Conservation (phyloP, 2,797 vertebrate genomes). For the Champsocephalus gunnari region DNA sequence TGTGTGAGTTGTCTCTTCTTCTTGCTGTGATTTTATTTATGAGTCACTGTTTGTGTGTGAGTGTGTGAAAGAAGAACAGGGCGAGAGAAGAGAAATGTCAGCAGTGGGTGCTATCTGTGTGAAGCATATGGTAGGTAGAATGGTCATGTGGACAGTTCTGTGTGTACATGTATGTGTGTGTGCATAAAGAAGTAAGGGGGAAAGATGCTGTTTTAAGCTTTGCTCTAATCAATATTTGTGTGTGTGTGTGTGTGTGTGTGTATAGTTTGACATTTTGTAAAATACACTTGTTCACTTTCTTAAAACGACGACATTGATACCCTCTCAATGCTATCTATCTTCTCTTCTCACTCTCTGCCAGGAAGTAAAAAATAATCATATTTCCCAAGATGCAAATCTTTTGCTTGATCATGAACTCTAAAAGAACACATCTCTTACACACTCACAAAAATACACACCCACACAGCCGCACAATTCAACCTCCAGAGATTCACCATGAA, state of each 20-base stretch:
- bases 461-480: conserved; percentile 10
- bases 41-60: conserved; percentile 68
- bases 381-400: conserved; percentile 1
- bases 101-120: conserved; percentile 47
- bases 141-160: conserved; percentile 27
- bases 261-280: not conserved
- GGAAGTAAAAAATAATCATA: not conserved
- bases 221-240: conserved; percentile 1
- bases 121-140: conserved; percentile 56
- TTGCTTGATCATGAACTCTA: not conserved
- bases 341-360: not conserved
- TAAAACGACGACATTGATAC: not conserved
- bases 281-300: not conserved
- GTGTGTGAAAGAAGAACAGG: conserved; percentile 44
- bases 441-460: conserved; percentile 6
- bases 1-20: conserved; percentile 45
- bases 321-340: not conserved
- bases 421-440: conserved; percentile 21
- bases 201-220: conserved; percentile 31
- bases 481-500: conserved; percentile 36
- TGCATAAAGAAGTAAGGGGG: not conserved
- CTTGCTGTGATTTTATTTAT: conserved; percentile 53
- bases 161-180: not conserved
- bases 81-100: conserved; percentile 48
- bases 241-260: conserved; percentile 21